A percentile compares a stretch with the other conserved stretches of the same genome.
Evolutionary conservation across 2,797 vertebrate genomes (phyloP).

Genomic region (Phataginus tricuspis): DNA sequence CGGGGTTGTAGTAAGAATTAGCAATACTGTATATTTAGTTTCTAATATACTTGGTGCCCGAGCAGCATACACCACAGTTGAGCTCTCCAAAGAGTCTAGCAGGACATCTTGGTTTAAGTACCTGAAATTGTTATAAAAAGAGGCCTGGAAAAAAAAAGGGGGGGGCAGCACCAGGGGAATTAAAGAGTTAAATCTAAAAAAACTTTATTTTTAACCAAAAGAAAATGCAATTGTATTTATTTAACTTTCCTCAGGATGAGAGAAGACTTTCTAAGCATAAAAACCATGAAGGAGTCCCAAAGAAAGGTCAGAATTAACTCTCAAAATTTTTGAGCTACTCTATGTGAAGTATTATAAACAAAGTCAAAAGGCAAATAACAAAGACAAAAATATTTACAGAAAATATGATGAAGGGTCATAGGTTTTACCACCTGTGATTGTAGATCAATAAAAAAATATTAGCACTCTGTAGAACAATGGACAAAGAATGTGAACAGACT

Average conservation of each 20-base stretch:
- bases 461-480: neutral
- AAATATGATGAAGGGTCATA: neutral
- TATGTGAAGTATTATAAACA: slow-evolving; percentile 6
- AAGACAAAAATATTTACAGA: slow-evolving; percentile 31
- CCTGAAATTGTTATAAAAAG: slow-evolving; percentile 30
- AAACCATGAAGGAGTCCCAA: slow-evolving; percentile 56
- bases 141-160: neutral
- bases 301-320: slow-evolving; percentile 45
- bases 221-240: slow-evolving; percentile 63
- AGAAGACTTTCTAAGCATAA: slow-evolving; percentile 68
- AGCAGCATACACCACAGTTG: neutral
- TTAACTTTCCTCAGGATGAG: slow-evolving; percentile 54
- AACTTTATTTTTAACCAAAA: neutral
- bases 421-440: neutral
- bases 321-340: slow-evolving; percentile 4
- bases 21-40: neutral
- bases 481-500: neutral
- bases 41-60: neutral
- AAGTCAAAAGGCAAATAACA: slow-evolving; percentile 42
- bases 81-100: neutral
- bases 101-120: neutral
- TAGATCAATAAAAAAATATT: neutral
- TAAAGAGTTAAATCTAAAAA: slow-evolving; percentile 62
- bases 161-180: neutral
- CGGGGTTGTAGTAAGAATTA: neutral